Evolutionary conservation across 1,140 invertebrate genomes (phyloP).

Genomic region (Drosophila simulans): DNA sequence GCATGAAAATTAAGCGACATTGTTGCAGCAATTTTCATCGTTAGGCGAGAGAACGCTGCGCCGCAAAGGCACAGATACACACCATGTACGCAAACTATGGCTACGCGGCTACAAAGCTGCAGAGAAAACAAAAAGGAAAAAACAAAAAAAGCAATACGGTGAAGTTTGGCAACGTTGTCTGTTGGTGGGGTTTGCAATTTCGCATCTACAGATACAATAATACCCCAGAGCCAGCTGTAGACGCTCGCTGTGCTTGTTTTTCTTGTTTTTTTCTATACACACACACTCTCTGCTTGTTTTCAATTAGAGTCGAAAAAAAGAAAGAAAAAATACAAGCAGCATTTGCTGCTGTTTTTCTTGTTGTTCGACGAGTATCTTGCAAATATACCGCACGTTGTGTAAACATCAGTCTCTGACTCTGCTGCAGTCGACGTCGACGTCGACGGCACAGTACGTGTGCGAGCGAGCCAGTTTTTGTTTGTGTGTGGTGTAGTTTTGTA

Average conservation of each 20-base stretch:
- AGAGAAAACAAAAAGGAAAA: conserved; percentile 4
- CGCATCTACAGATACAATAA: conserved; percentile 63
- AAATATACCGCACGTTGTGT: conserved; percentile 76
- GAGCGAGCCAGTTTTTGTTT: conserved; percentile 28
- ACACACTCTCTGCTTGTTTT: conserved; percentile 73
- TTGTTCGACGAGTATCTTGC: conserved; percentile 56
- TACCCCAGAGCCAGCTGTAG: conserved; percentile 70
- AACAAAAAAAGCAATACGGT: conserved; percentile 40
- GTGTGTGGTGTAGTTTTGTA: background rate
- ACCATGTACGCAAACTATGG: conserved; percentile 36
- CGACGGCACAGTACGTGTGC: conserved; percentile 18
- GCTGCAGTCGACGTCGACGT: conserved; percentile 29
- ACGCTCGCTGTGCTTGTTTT: conserved; percentile 66
- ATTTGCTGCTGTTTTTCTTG: conserved; percentile 38
- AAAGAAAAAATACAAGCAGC: conserved; percentile 60
- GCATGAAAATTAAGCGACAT: conserved; percentile 66
- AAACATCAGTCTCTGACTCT: conserved; percentile 63
- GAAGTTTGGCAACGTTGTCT: conserved; percentile 67
- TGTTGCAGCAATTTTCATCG: conserved; percentile 55
- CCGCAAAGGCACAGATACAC: conserved; percentile 57
- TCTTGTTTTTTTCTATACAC: conserved; percentile 61
- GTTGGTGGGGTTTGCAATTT: conserved; percentile 46
- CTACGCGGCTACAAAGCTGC: conserved; percentile 50
- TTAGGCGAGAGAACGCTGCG: conserved; percentile 45
- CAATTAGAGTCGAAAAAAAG: conserved; percentile 71